Base-by-base conservation (phyloP, 2,797 vertebrate species). In the Spatula clypeata region DNA sequence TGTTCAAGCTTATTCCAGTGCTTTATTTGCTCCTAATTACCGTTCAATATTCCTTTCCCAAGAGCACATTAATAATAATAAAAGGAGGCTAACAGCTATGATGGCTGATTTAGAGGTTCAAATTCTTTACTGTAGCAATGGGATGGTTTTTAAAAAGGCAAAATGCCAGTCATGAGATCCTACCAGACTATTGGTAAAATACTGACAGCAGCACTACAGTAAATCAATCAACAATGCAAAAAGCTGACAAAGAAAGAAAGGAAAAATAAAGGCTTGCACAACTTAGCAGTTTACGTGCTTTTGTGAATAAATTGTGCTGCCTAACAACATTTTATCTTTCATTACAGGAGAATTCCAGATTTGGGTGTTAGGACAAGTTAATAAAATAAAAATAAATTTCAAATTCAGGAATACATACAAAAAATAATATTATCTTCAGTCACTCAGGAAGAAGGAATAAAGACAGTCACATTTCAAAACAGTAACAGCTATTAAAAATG, bases 101-200 rank as follows among this genome's bases (percentile, higher is more conserved):
- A 94, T 90, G 91, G 95, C 93, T 97, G 97, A 97, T 96, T 97
- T 97, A 89, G 73, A 97, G 86, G 86, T 96, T 96, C 91, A 93
- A 90, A 83, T 95, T 97, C 96, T 97, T 97, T 94, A 86, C 93
- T 94, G 92, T 86, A 94, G 98, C 97, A 97, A 97, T 95, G 96
- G 96, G 96, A 97, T 96, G 97, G 93, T 97, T 98, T 97, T 98
- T 98, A 97, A 98, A 98, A 98, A 98, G 98, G 96, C 97, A 98
- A 97, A 96, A 97, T 91, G 97, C 98, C 97, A 97, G 98, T 98
- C 98, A 98, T 92, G 98, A 97, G 98, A 97, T 98, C 97, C 88
- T 97, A 80, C 70, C 75, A 94, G 97, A 96, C 97, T 97, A 98
- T 96, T 97, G 97, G 97, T 97, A 98, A 98, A 98, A 96, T 94